Base-by-base conservation (phyloP, 2,888 invertebrate species). In the Cephus sareptanus region DNA sequence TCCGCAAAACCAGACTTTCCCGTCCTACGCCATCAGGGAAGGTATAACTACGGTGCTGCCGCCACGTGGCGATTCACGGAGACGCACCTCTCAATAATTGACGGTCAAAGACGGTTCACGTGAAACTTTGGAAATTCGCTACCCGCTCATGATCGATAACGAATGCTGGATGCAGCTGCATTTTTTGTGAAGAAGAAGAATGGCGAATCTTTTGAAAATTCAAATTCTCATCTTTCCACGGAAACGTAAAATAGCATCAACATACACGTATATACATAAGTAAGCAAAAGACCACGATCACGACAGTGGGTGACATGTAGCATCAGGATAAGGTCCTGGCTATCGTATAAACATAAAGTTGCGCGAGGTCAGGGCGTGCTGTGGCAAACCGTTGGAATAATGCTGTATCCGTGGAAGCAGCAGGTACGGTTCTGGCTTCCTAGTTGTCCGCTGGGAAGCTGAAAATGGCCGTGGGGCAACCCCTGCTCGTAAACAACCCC, bases 221-320 rank as follows among this genome's bases (percentile, higher is more conserved):
- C 56, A 56, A 56, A 56, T 56, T 56, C 56, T 56, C 56, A 56
- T 56, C 56, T 56, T 56, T 56, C 23, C 23, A 56, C 2, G 56
- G 56, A 56, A 23, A 56, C 56, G 23, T 56, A 23, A 56, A 56
- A 23, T 69, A 31, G 75, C 33, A 68, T 69, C 69, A n/a, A 56
- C 6, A 23, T 56, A 56, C 56, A 56, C 56, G 56, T 56, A 56
- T 9, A 9, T 56, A 56, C 23, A 56, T 56, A 23, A 56, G 56
- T 23, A 56, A 56, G 56, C 56, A 23, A 56, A 56, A 56, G 23
- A 23, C 56, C 56, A 56, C 56, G 56, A 56, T 56, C 56, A 56
- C 56, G 56, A 56, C 56, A 56, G 88, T 89, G 85, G 88, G 85
- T 88, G 89, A 89, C 89, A 85, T 88, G 87, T 88, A 86, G 86